These are phyloP conservation scores for Nasonia giraulti DNA, from an alignment of 1,140 invertebrate species.

Conservation along the genomic window DNA sequence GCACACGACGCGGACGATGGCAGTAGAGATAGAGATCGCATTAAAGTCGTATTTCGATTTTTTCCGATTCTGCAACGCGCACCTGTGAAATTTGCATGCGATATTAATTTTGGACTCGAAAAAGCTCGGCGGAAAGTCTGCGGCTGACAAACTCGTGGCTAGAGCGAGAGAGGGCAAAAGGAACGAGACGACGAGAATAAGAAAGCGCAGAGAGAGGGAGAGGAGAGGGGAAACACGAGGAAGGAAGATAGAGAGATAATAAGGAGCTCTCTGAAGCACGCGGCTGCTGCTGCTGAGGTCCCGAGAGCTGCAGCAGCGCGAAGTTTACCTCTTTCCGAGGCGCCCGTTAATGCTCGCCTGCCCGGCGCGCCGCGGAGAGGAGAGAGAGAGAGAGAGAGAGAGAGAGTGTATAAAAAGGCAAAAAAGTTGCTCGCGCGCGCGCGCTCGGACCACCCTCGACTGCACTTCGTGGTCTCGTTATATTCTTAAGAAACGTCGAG, in stretches of 20 bases:
- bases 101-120: neutral
- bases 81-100: neutral
- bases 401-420: slow-evolving; percentile 52
- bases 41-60: slow-evolving; percentile 21
- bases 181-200: neutral
- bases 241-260: slow-evolving; percentile 61
- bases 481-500: slow-evolving; percentile 50
- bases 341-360: slow-evolving; percentile 57
- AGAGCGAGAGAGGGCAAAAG: neutral
- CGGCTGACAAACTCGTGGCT: neutral
- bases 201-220: slow-evolving; percentile 28
- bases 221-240: slow-evolving; percentile 50
- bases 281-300: neutral
- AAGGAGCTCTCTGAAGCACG: slow-evolving; percentile 55
- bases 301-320: slow-evolving; percentile 38
- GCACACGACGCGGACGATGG: slow-evolving; percentile 8
- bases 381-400: no score
- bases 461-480: slow-evolving; percentile 56
- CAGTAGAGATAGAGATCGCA: slow-evolving; percentile 36
- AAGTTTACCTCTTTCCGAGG: slow-evolving; percentile 63
- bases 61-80: neutral
- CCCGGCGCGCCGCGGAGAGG: slow-evolving; percentile 39
- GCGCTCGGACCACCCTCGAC: slow-evolving; percentile 49
- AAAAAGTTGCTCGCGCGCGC: slow-evolving; percentile 53
- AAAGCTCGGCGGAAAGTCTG: no score